A percentile compares a stretch with the other conserved stretches of the same genome.
Conservation (phyloP, 2,113 vertebrate genomes). For the Todiramphus saurophagus region DNA sequence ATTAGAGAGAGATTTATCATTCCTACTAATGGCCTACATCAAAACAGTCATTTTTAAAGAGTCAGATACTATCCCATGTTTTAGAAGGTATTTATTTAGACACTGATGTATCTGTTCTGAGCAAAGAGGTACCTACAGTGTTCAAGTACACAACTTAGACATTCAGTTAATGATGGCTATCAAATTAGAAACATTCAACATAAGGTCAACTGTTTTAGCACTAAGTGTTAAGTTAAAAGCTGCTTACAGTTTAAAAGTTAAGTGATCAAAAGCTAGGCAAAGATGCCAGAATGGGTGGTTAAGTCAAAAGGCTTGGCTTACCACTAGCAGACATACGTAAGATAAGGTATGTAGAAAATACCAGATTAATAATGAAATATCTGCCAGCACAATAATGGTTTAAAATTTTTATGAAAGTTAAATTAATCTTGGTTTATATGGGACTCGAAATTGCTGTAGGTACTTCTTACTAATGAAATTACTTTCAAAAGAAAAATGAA, state of each 20-base stretch:
- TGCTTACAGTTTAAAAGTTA: not conserved
- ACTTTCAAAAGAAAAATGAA: conserved; percentile 36
- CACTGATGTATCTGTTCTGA: not conserved
- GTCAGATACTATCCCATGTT: not conserved
- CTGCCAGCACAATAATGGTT: not conserved
- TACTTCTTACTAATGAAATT: conserved; percentile 39
- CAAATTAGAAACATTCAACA: not conserved
- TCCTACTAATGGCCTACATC: not conserved
- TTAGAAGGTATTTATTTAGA: not conserved
- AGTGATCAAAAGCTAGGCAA: not conserved
- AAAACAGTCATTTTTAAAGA: not conserved
- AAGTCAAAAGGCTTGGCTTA: not conserved
- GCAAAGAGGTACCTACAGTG: not conserved
- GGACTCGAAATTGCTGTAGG: conserved; percentile 4
- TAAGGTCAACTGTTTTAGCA: not conserved
- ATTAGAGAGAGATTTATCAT: not conserved
- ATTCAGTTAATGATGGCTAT: not conserved
- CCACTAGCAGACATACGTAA: not conserved
- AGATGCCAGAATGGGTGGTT: not conserved
- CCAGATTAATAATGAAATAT: not conserved
- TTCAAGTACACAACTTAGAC: not conserved
- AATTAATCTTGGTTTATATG: not conserved
- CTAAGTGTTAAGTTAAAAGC: not conserved
- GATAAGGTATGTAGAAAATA: not conserved
- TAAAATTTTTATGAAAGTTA: not conserved